phyloP scores from a whole-genome alignment of 1,140 invertebrate genomes.

The Ceratosolen fusciceps region DNA sequence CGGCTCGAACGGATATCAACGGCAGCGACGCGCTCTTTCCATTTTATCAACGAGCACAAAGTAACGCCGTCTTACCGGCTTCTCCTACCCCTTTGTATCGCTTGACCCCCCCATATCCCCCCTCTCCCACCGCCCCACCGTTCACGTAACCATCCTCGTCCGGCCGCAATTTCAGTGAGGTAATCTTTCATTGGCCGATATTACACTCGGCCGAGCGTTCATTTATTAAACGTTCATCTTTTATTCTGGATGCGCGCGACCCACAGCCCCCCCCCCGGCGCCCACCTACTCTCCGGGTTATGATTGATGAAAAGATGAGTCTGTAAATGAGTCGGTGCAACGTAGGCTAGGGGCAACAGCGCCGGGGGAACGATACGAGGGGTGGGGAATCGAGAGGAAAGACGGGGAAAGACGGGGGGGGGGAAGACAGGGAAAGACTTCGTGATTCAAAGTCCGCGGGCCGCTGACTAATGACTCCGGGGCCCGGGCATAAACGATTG shows the following conservation, averaged over 20 bases:
- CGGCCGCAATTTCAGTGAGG: background rate
- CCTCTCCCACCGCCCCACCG: background rate
- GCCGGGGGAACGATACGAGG: background rate
- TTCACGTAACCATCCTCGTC: background rate
- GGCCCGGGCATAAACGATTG: conserved; percentile 29
- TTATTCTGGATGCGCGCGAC: background rate
- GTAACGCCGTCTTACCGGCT: background rate
- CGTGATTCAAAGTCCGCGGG: conserved; percentile 23
- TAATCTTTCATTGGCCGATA: background rate
- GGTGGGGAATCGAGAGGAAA: too few species aligned
- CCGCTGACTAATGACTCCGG: background rate
- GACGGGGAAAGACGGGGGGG: too few species aligned
- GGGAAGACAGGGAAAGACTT: too few species aligned
- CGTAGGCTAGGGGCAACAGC: background rate
- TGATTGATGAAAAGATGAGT: conserved; percentile 29
- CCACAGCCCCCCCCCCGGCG: background rate
- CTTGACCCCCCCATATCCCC: background rate
- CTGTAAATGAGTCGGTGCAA: conserved; percentile 9
- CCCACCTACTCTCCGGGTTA: too few species aligned
- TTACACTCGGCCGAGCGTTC: background rate
- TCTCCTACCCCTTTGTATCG: background rate
- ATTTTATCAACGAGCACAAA: conserved; percentile 23
- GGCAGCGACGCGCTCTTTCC: conserved; percentile 34
- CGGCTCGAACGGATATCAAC: conserved; percentile 33
- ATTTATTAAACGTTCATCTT: conserved; percentile 43